A percentile compares a stretch with the other conserved stretches of the same genome.
phyloP scores from a whole-genome alignment of 2,797 vertebrate species.

The Ateles fusciceps region DNA sequence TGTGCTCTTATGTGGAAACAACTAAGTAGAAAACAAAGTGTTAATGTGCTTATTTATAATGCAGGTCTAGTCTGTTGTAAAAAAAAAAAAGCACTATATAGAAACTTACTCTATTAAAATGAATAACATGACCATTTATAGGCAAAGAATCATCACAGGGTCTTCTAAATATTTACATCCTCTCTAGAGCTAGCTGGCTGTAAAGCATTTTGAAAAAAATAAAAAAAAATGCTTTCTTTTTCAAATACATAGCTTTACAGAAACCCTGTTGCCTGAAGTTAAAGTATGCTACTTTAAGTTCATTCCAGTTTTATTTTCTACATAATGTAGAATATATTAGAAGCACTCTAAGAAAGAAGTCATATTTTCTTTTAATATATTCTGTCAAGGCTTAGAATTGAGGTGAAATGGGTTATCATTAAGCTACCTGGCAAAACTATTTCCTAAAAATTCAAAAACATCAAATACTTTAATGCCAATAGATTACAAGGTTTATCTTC shows the following conservation, averaged over 20 bases:
- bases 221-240: neutral
- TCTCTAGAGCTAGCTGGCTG: neutral
- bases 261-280: slow-evolving; percentile 13
- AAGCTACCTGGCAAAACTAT: neutral
- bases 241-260: neutral
- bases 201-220: neutral
- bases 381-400: neutral
- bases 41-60: neutral
- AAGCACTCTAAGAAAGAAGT: neutral
- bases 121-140: neutral
- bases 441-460: neutral
- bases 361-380: neutral
- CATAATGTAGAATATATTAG: neutral
- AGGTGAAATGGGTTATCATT: slow-evolving; percentile 15
- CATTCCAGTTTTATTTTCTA: slow-evolving; percentile 11
- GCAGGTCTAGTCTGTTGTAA: neutral
- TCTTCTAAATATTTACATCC: neutral
- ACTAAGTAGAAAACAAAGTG: neutral
- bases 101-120: neutral
- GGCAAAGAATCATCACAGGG: neutral
- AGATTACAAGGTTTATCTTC: neutral
- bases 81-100: neutral
- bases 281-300: neutral
- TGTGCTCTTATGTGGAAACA: slow-evolving; percentile 25
- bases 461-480: slow-evolving; percentile 8